Evolutionary conservation across 2,113 vertebrate species (phyloP).

Genomic region (Thamnophis sirtalis): DNA sequence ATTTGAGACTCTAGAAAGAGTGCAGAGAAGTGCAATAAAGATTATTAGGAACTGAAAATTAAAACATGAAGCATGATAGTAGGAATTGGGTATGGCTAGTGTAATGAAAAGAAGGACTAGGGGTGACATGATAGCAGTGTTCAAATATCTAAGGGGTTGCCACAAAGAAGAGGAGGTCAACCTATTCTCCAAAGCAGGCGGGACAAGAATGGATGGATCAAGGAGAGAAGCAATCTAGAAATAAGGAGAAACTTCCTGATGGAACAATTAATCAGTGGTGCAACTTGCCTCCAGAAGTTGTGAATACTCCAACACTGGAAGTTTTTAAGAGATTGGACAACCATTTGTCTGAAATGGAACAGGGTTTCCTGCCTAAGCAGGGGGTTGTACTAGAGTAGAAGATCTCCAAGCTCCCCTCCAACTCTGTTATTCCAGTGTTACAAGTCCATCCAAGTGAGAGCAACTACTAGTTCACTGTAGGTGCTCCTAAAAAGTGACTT

Average conservation of each 20-base stretch:
- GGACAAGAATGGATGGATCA: not conserved
- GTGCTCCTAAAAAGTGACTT: not conserved
- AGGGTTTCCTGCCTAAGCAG: not conserved
- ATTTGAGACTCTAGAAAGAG: not conserved
- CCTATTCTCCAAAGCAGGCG: not conserved
- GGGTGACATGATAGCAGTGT: not conserved
- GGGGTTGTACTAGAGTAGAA: not conserved
- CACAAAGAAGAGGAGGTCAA: not conserved
- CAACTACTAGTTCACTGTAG: not conserved
- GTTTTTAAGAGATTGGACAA: not conserved
- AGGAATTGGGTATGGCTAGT: not conserved
- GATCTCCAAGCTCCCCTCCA: not conserved
- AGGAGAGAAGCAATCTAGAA: not conserved
- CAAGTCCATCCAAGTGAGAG: not conserved
- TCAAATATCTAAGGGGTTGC: not conserved
- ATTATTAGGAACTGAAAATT: not conserved
- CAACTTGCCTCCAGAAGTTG: not conserved
- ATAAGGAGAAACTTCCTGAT: not conserved
- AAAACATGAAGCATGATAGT: not conserved
- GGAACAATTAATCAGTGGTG: not conserved
- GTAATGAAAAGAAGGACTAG: not conserved
- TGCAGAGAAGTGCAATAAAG: not conserved
- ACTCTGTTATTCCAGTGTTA: not conserved
- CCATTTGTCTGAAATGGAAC: not conserved
- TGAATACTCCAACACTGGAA: not conserved